A percentile compares a stretch with the other conserved stretches of the same genome.
Conservation (phyloP, 2,113 vertebrate species). For the Heterochromis multidens region DNA sequence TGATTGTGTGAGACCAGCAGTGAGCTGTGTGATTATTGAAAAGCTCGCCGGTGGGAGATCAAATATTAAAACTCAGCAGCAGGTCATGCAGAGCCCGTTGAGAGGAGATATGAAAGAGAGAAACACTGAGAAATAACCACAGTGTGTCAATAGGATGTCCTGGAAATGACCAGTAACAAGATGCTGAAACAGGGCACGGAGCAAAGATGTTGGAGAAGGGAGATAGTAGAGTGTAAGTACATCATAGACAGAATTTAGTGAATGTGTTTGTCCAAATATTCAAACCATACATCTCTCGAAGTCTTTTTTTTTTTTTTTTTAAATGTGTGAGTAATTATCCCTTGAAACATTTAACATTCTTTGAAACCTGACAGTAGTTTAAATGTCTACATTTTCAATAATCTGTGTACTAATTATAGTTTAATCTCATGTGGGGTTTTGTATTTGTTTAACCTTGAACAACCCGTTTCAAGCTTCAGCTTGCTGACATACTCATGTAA, state of each 20-base stretch:
- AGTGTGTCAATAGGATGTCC: background rate
- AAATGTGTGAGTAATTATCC: background rate
- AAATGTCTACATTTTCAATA: background rate
- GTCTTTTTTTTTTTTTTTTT: too few species aligned
- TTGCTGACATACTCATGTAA: background rate
- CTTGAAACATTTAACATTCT: background rate
- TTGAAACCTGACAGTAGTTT: background rate
- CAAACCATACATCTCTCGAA: background rate
- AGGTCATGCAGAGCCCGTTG: background rate
- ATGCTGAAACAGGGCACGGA: background rate
- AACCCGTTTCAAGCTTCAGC: background rate
- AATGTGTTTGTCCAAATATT: background rate
- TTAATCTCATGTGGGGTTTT: background rate
- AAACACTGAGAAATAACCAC: background rate
- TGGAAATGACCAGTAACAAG: background rate
- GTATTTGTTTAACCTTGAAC: background rate
- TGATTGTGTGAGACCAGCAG: slow-evolving; percentile 4
- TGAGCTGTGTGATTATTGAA: background rate
- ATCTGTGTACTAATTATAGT: background rate
- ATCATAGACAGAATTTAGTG: background rate
- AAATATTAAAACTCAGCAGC: slow-evolving; percentile 38
- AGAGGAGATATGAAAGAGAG: slow-evolving; percentile 26
- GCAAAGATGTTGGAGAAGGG: background rate
- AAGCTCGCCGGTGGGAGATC: slow-evolving; percentile 7
- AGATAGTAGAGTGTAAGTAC: background rate